Percentiles rank a stretch among this genome's conserved stretches.
Conservation (phyloP, 2,888 invertebrate species). For the Panzeria rudis region DNA sequence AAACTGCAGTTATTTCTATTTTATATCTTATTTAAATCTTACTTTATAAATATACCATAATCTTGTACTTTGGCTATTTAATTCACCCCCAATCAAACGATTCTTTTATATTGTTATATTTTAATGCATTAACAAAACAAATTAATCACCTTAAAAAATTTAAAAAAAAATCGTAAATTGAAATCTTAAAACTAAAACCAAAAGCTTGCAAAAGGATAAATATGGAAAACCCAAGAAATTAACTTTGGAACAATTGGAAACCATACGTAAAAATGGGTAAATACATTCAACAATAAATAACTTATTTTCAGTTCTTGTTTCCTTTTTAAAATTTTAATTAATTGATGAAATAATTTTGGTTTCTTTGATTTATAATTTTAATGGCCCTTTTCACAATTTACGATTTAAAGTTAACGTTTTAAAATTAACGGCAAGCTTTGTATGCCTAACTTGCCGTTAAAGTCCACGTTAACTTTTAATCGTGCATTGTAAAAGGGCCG, state of each 20-base stretch:
- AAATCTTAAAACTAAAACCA: conserved; percentile 77
- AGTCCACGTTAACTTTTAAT: too few relatives aligned
- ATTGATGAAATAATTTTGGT: conserved; percentile 28
- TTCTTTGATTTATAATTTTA: conserved; percentile 15
- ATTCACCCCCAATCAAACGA: conserved; percentile 60
- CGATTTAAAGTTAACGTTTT: too few relatives aligned
- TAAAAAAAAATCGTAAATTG: conserved; percentile 44
- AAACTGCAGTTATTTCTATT: neutral
- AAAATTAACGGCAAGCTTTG: too few relatives aligned
- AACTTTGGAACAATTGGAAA: conserved; percentile 90
- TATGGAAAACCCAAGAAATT: conserved; percentile 92
- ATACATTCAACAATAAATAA: conserved; percentile 82
- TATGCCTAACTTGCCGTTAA: too few relatives aligned
- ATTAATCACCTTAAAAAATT: conserved; percentile 59
- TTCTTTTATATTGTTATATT: conserved; percentile 62
- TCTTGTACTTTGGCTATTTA: conserved; percentile 58
- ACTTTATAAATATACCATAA: conserved; percentile 34
- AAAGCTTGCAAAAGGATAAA: conserved; percentile 95
- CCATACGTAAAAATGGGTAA: conserved; percentile 90
- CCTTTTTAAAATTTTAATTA: conserved; percentile 21
- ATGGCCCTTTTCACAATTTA: too few relatives aligned
- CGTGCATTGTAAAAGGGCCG: too few relatives aligned
- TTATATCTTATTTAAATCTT: conserved; percentile 5
- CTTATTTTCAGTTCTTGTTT: conserved; percentile 42
- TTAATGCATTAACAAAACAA: conserved; percentile 65